These are phyloP conservation scores for Acanthurus tractus DNA, from an alignment of 2,797 vertebrate genomes.

Conservation along the genomic window DNA sequence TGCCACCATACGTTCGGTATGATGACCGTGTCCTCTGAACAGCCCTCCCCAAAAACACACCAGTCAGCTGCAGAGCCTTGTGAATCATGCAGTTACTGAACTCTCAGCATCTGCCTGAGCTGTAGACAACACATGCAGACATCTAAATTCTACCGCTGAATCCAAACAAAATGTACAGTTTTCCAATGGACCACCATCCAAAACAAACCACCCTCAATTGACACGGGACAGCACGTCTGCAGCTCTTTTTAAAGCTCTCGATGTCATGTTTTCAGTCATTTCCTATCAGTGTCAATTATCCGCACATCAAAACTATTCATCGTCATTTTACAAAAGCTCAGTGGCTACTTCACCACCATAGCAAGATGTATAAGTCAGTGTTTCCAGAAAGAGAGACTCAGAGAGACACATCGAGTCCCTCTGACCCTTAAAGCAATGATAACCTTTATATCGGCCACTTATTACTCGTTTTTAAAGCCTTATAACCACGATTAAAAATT, in stretches of 20 bases:
- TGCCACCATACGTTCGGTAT: constrained; percentile 54
- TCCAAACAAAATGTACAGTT: constrained; percentile 61
- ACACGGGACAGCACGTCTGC: constrained; percentile 66
- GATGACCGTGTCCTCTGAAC: constrained; percentile 37
- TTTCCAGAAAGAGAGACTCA: constrained; percentile 83
- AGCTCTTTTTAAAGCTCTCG: constrained; percentile 83
- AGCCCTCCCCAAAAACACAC: constrained; percentile 45
- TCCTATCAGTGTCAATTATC: constrained; percentile 77
- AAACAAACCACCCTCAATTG: constrained; percentile 45
- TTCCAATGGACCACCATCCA: constrained; percentile 58
- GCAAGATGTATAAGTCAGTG: constrained; percentile 81
- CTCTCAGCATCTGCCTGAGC: constrained; percentile 66
- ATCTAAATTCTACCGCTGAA: constrained; percentile 47
- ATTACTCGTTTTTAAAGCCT: constrained; percentile 90
- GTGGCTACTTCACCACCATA: constrained; percentile 57
- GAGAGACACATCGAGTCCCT: constrained; percentile 69
- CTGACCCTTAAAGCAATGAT: constrained; percentile 86
- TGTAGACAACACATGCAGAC: constrained; percentile 63
- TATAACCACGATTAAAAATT: constrained; percentile 87
- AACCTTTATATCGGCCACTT: constrained; percentile 86
- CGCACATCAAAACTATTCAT: constrained; percentile 39
- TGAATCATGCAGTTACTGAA: constrained; percentile 64
- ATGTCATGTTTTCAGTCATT: constrained; percentile 68
- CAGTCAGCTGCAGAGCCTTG: constrained; percentile 55
- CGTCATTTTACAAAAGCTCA: constrained; percentile 72